Base-by-base conservation (phyloP, 2,113 vertebrate species). In the Rissa tridactyla region DNA sequence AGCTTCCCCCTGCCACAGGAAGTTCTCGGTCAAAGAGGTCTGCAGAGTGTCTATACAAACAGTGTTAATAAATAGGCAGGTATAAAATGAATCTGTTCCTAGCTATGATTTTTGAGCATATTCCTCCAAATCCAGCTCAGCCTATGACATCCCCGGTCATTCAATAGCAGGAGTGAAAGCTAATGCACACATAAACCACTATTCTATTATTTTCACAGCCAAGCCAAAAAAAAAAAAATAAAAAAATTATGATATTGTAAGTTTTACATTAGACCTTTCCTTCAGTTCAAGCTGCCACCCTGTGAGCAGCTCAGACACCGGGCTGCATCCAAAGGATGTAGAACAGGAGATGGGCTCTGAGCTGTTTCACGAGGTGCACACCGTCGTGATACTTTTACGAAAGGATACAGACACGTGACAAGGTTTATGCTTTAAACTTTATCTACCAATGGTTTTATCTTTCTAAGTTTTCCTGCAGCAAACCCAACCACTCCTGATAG, bases 311-410 rank as follows among this genome's bases (percentile, higher is more conserved):
- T 76, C 69, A 76, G 34, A 64, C 32, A 10, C 30, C 15, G 34
- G 57, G 14, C 40, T 93, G 25, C 22, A 42, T 60, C 13, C 3
- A 0, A 57, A 55, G 44, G 27, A 4, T 19, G 6, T n/a, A 61
- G 76, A 87, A 46, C 46, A 86, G 44, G 70, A 82, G 38, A 29
- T 52, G 42, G 3, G 14, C 36, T 65, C 70, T 76, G 92, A 85
- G 34, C 40, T 57, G 18, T 49, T 57, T 88, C 58, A 73, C 1
- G 5, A 52, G 36, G 8, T 29, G 20, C 51, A 20, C 34, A 52
- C 36, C 20, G 25, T 40, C 0, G 0, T 40, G 40, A 21, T 60
- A 9, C 1, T 2, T 69, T 49, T 38, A 36, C 5, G 6, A 55
- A 80, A 18, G 13, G 51, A 13, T 85, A 38, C 23, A 69, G 61